Evolutionary conservation across 2,113 vertebrate genomes (phyloP), one percentile per base, ranked within the genome.

Genomic region (Myodes glareolus): DNA sequence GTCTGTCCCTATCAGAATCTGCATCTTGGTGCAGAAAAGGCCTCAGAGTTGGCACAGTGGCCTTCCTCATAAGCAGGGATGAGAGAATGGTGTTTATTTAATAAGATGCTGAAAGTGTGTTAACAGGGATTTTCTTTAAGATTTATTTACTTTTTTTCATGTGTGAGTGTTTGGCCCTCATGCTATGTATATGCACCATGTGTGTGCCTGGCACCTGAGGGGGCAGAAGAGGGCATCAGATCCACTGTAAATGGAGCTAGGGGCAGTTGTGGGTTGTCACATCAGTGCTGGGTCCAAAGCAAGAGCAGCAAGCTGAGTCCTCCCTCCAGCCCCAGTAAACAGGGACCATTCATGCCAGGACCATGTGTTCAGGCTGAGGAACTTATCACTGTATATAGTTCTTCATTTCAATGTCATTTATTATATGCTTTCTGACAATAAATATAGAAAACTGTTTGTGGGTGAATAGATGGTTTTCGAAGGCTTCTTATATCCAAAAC

Each of bases 401-500:
- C 1, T 72, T 90, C 91, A 39, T 11, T 94, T 17, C 47, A 25
- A 11, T 50, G 81, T 19, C 45, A 25, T 33, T 58, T 31, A 14
- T 27, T 50, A 19, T 61, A 55, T 91, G 31, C 9, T 86, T 90
- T 97, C 85, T n/a, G 6, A 58, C 47, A 47, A 88, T 12, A 52
- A 80, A 0, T 21, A 13, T 80, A 61, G 76, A 91, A 96, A 78
- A 82, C 14, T 85, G 58, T 12, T 91, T 89, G 68, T 39, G 92
- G 11, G 47, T 67, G 16, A 92, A 78, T 19, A 81, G 13, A 78
- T 68, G 23, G 27, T 86, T 21, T 88, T 42, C 29, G 77, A 70
- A 4, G 1, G 61, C 42, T 91, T 75, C 77, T 94, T 88, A 68
- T 67, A 86, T 73, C 68, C 63, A 88, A 94, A 94, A 72, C 33